phyloP scores from a whole-genome alignment of 2,888 invertebrate species.

The Lydus trimaculatus region DNA sequence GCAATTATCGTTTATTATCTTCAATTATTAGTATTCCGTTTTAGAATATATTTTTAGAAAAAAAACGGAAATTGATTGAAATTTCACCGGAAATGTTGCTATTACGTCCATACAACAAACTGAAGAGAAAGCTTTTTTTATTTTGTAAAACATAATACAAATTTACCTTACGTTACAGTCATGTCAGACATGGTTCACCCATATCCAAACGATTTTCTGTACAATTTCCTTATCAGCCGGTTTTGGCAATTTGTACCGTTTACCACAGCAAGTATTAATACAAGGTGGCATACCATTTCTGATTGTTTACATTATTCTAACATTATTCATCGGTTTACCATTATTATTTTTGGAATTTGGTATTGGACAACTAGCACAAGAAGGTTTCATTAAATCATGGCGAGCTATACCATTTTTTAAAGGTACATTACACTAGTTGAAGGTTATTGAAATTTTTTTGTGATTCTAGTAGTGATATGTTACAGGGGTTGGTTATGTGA shows the following conservation, averaged over 20 bases:
- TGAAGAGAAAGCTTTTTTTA: constrained; percentile 26
- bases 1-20: no score
- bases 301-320: constrained; percentile 62
- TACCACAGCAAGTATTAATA: constrained; percentile 65
- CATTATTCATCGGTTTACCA: constrained; percentile 65
- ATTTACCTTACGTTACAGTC: constrained; percentile 49
- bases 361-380: constrained; percentile 70
- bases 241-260: constrained; percentile 67
- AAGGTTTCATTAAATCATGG: constrained; percentile 71
- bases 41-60: no score
- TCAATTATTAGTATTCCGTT: no score
- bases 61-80: constrained; percentile 26
- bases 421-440: constrained; percentile 59
- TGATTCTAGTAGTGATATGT: constrained; percentile 37
- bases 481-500: constrained; percentile 70
- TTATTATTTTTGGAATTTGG: constrained; percentile 69
- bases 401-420: constrained; percentile 71
- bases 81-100: constrained; percentile 24
- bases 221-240: constrained; percentile 66
- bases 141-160: background rate
- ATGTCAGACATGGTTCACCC: constrained; percentile 57
- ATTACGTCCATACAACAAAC: background rate
- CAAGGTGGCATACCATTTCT: constrained; percentile 69
- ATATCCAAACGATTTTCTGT: constrained; percentile 61
- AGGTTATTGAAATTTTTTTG: background rate